Base-by-base conservation (phyloP, 2,888 invertebrate genomes). In the Nudaria mundana region DNA sequence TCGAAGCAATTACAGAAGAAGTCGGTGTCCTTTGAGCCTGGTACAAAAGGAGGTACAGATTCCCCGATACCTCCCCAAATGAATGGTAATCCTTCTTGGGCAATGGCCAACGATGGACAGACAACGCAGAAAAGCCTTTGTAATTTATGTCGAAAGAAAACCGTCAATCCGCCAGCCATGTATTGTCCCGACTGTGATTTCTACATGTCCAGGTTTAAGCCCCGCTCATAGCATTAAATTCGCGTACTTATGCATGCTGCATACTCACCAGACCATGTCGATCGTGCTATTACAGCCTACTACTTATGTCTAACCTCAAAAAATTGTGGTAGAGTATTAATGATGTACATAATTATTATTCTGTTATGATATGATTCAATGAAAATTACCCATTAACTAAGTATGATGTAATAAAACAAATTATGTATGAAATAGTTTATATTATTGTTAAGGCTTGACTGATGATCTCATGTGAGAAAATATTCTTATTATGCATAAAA, bases 151-250 rank as follows among this genome's bases (percentile, higher is more conserved):
- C 91, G 96, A 41, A 97, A 97, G 75, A 95, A 96, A 68, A 91
- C 93, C 48, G 93, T 96, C 11, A 91, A 90, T 32, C 91, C 94
- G 10, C 94, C 96, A 8, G 93, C 94, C 22, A 91, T 93, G 58
- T 97, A 97, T 73, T 98, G 97, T 80, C 91, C 93, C 33, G 97
- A 97, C 81, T 97, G 97, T 82, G 96, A 97, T 72, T 97, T 95
- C 84, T 98, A 97, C 71, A 94, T 98, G 94, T 95, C 95, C 48
- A 90, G 94, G 66, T 95, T 95, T 77, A 93, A 94, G 68, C 94
- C 93, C 28, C 90, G 91, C 56, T 89, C 90, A 63, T 91, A 86
- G 79, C 66, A 63, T 49, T 52, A 45, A 40, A 22, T 45, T 26
- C 20, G 33, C 10, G n/a, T n/a, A n/a, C n/a, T n/a, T n/a, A n/a